Percentiles rank a stretch among this genome's conserved stretches.
phyloP scores from a whole-genome alignment of 2,797 vertebrate genomes.

The Hipposideros larvatus region DNA sequence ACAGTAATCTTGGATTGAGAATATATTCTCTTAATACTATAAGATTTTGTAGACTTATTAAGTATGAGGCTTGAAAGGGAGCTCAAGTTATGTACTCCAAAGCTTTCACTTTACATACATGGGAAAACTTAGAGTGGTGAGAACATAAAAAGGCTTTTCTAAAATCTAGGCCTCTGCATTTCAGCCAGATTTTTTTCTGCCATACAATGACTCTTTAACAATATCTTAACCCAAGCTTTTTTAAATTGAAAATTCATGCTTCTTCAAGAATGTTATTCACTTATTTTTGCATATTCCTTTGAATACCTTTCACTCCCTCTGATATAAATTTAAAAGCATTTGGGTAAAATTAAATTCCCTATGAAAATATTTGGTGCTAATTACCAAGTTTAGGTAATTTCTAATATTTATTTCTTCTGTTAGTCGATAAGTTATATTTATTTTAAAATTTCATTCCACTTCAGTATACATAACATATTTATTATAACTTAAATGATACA shows the following conservation, averaged over 20 bases:
- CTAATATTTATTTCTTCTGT: not conserved
- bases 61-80: conserved; percentile 6
- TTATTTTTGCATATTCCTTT: not conserved
- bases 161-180: not conserved
- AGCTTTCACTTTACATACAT: not conserved
- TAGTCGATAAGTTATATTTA: not conserved
- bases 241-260: conserved; percentile 5
- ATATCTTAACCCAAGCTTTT: not conserved
- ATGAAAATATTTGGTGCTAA: conserved; percentile 32
- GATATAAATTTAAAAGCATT: not conserved
- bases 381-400: not conserved
- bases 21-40: not conserved
- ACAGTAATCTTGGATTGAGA: not conserved
- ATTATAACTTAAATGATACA: not conserved
- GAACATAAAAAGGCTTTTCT: not conserved
- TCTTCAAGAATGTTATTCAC: not conserved
- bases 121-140: not conserved
- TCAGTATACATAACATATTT: not conserved
- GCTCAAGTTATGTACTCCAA: not conserved
- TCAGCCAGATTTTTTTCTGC: not conserved
- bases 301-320: not conserved
- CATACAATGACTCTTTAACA: not conserved
- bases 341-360: conserved; percentile 22
- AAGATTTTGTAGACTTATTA: conserved; percentile 45
- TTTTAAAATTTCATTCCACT: conserved; percentile 25